Percentiles rank a stretch among this genome's conserved stretches.
Conservation (phyloP, 1,140 invertebrate species). For the Ephestia elutella region DNA sequence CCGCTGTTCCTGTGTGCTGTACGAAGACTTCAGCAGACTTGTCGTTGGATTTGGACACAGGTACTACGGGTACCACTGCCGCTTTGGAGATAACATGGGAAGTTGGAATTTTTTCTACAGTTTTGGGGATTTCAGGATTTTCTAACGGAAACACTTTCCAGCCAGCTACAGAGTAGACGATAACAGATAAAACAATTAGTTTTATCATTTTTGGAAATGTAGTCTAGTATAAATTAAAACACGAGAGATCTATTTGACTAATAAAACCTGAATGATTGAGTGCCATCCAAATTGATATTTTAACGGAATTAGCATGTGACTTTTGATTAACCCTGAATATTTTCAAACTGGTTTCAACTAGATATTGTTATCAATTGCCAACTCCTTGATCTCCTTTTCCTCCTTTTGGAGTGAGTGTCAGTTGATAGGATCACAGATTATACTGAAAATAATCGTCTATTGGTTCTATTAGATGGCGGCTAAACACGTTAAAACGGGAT, state of each 20-base stretch:
- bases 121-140: background rate
- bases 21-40: background rate
- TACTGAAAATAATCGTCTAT: too few species aligned
- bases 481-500: too few species aligned
- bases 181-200: background rate
- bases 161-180: conserved; percentile 8
- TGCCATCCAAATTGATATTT: conserved; percentile 7
- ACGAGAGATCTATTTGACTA: background rate
- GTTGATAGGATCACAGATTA: too few species aligned
- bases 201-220: conserved; percentile 19
- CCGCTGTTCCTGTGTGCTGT: background rate
- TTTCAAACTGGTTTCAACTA: background rate
- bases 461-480: too few species aligned
- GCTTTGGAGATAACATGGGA: background rate
- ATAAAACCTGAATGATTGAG: conserved; percentile 5
- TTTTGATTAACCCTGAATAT: conserved; percentile 4
- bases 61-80: background rate
- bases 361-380: too few species aligned
- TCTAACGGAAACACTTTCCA: conserved; percentile 25
- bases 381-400: too few species aligned
- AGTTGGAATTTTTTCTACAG: background rate
- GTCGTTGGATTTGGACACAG: background rate
- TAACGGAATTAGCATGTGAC: background rate
- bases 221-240: background rate
- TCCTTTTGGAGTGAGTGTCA: too few species aligned